Evolutionary conservation across 2,888 invertebrate species (phyloP), one percentile per base, ranked within the genome.

Genomic region (Villa cingulata): DNA sequence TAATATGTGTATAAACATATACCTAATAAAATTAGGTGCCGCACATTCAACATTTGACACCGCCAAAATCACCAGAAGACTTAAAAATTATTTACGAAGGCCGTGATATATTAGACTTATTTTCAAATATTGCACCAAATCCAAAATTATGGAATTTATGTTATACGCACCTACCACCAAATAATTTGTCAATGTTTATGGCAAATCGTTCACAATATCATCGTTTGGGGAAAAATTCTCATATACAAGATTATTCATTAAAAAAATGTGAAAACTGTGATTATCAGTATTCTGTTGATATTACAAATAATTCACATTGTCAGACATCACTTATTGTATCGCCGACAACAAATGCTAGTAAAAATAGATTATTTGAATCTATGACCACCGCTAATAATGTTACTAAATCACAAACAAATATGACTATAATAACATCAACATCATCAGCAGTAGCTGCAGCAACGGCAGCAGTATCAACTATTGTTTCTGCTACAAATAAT

Each of bases 131-230:
- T 54, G 70, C 68, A 23, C 71, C 73, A 57, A 55, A 54, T 41
- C 48, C 54, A 46, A 46, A 70, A 20, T 67, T 69, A 52, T 78
- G 78, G 78, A 72, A 71, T 59, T 72, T 74, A 60, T 72, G 70
- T 49, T 69, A 73, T 43, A 73, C 77, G 12, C 63, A 64, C 57
- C 68, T 78, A 66, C 77, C 77, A 6, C 70, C 73, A 10, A 73
- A 75, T 63, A 74, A 75, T 59, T 72, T 74, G 14, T 66, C 70
- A n/a, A 67, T 73, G 58, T 77, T 74, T 71, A 75, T 77, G 60
- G 74, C 74, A 56, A 78, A 78, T 66, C 74, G 77, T 58, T 78
- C 78, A 41, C 74, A 77, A 63, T 76, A 76, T 58, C 75, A 76
- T 62, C 74, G 77, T 44, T 66, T 77, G 58, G 74, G 75, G 9